Evolutionary conservation across 1,140 invertebrate species (phyloP), one percentile per base, ranked within the genome.

Genomic region (Aricia agestis): DNA sequence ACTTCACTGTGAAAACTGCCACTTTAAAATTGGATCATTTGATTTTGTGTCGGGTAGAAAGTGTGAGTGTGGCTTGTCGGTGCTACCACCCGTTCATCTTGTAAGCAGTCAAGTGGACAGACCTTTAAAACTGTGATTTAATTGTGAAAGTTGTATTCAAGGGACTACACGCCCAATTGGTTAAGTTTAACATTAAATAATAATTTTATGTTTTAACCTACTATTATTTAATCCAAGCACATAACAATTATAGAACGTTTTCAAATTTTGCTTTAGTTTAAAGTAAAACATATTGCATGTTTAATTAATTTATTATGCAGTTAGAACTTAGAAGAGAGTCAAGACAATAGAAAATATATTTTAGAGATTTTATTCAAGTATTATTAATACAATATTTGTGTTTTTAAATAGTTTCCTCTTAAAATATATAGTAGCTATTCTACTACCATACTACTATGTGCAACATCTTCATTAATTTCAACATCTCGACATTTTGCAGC

Each of bases 401-500:
- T 11, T 10, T 63, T 7, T 5, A 9, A n/a, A 17, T 59, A 17
- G 58, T 69, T 71, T 71, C 73, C n/a, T 61, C 15, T 66, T 19
- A 52, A 25, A 52, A 13, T 58, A n/a, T n/a, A 25, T 36, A 66
- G 15, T 32, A 3, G 18, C 59, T 57, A 78, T 70, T 78, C 76
- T 41, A 78, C 76, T 66, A 69, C 69, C 76, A 78, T 78, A 70
- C 36, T 72, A 72, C 18, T 75, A 15, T 67, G 69, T 63, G 59
- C 59, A 69, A 78, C 68, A 58, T 75, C 73, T 76, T 86, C 83
- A 76, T 86, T 86, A 6, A 91, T 87, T 93, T 96, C 95, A 67
- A 94, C 79, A 91, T 98, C 97, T 80, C 97, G 93, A 80, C 96
- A 97, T 82, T 94, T 95, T 0, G 97, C 96, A 81, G 95, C 94